These are phyloP conservation scores for Drosophila setifemur DNA, from an alignment of 1,140 invertebrate species.

Conservation along the genomic window DNA sequence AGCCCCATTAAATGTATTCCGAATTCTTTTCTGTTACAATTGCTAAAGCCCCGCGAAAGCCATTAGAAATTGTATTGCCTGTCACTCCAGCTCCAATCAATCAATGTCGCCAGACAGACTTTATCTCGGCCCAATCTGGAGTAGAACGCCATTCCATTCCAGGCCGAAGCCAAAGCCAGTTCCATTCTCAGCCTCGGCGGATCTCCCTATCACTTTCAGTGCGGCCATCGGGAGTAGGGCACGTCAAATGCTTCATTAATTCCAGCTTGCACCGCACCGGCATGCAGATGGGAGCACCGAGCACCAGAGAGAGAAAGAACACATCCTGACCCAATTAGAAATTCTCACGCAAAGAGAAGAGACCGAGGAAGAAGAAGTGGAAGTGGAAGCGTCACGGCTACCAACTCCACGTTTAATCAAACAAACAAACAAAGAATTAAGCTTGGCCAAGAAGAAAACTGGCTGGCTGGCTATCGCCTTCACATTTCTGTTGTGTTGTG, in stretches of 20 bases:
- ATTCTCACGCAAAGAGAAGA: conserved; percentile 74
- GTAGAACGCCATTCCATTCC: conserved; percentile 11
- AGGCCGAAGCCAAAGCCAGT: conserved; percentile 13
- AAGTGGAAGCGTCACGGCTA: conserved; percentile 64
- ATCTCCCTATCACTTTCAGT: conserved; percentile 51
- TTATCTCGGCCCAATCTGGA: conserved; percentile 23
- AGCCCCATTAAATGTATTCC: too few species aligned
- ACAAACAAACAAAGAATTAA: conserved; percentile 55
- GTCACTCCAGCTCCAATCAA: conserved; percentile 7
- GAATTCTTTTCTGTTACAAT: too few species aligned
- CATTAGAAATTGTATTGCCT: too few species aligned
- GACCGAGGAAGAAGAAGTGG: conserved; percentile 11
- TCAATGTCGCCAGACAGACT: conserved; percentile 24
- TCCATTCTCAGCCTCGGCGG: conserved; percentile 13
- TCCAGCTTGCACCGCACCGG: conserved; percentile 30
- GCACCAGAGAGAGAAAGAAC: background rate
- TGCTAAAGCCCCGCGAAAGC: too few species aligned
- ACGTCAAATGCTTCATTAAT: conserved; percentile 66
- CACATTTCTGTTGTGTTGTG: conserved; percentile 17
- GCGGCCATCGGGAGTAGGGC: conserved; percentile 58
- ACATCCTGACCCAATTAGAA: conserved; percentile 70
- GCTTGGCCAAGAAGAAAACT: conserved; percentile 48
- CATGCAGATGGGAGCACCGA: conserved; percentile 15
- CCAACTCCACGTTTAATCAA: conserved; percentile 76
- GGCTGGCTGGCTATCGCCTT: conserved; percentile 35